These are phyloP conservation scores for Phocoena sinus DNA, from an alignment of 2,113 vertebrate species.

Conservation along the genomic window DNA sequence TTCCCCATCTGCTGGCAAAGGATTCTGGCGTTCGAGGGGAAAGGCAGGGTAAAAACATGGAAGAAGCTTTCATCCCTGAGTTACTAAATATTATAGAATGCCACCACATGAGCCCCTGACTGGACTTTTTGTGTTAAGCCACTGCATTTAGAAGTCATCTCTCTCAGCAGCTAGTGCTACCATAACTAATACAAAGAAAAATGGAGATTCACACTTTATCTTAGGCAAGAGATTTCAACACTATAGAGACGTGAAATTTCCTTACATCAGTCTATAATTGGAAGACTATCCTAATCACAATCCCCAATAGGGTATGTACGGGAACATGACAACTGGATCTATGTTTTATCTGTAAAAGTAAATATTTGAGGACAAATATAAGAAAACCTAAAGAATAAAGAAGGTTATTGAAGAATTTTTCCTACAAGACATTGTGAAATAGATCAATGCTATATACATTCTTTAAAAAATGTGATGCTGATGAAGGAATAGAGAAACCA, in stretches of 20 bases:
- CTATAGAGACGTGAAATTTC: neutral
- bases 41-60: neutral
- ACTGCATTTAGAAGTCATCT: neutral
- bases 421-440: neutral
- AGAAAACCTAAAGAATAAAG: neutral
- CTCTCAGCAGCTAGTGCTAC: neutral
- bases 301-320: neutral
- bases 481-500: neutral
- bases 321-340: neutral
- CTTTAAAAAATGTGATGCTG: neutral
- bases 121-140: neutral
- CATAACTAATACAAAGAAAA: neutral
- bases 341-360: slow-evolving; percentile 25
- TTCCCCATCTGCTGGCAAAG: neutral
- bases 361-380: neutral
- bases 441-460: neutral
- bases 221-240: neutral
- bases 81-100: neutral
- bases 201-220: neutral
- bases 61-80: neutral
- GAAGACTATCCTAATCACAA: neutral
- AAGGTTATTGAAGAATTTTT: neutral
- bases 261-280: neutral
- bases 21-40: neutral
- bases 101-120: too few species aligned